Evolutionary conservation across 2,888 invertebrate genomes (phyloP), one percentile per base, ranked within the genome.

Genomic region (Andrena trimmerana): DNA sequence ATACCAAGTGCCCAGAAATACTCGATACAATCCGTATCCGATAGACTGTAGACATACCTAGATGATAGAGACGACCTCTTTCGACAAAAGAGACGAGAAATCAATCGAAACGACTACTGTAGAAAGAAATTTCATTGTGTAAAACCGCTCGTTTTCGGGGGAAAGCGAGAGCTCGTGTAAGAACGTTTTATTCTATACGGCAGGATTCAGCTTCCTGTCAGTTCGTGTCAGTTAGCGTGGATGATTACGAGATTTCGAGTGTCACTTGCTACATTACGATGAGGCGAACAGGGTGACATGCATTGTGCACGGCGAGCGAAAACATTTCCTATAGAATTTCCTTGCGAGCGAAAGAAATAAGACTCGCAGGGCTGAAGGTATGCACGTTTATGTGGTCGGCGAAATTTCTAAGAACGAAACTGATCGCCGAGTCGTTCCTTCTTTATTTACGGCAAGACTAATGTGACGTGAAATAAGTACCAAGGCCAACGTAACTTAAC

Each of bases 401-500:
- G 52, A 59, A 62, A 52, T 68, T 33, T 78, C 7, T 6, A 31
- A 33, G 65, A 59, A 75, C 27, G n/a, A 50, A 57, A 63, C 42
- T 20, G 29, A 76, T 76, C 65, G 24, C 36, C 63, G 29, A 29
- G 24, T 54, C 31, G 42, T 68, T 68, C 29, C 60, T 54, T 24
- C 65, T n/a, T 72, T 63, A 42, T 76, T 77, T 54, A 54, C 57
- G 24, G 36, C 29, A 63, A 65, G 36, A n/a, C 24, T 24, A 42
- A 48, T 27, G 42, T 36, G 57, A 27, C 52, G 52, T 31, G 54
- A 77, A 59, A 59, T 31, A 36, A 36, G 42, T 27, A 70, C n/a
- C 60, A 71, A 60, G 80, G 71, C 80, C 81, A 33, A 54, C 62
- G 80, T 80, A 80, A 72, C 81, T 80, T 80, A 80, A 72, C n/a